These are phyloP conservation scores for Pseudoips prasinana DNA, from an alignment of 2,888 invertebrate species.

Conservation along the genomic window DNA sequence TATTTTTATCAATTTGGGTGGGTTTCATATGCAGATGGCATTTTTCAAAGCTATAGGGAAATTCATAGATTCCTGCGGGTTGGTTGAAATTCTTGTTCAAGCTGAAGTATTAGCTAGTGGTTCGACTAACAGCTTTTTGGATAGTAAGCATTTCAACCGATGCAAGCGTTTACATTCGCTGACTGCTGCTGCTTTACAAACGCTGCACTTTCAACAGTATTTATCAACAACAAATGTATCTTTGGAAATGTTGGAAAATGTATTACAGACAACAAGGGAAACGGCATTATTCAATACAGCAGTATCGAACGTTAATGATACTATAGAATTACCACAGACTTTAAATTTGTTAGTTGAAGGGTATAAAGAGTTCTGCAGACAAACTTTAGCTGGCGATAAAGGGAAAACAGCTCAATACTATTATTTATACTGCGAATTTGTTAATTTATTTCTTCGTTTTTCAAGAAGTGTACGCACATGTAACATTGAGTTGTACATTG, in stretches of 20 bases:
- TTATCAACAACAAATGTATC: constrained; percentile 20
- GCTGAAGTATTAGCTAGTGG: constrained; percentile 38
- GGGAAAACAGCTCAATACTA: constrained; percentile 25
- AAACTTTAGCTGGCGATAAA: constrained; percentile 16
- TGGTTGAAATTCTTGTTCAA: constrained; percentile 39
- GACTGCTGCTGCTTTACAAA: constrained; percentile 31
- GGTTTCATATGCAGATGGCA: constrained; percentile 39
- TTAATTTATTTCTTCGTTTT: constrained; percentile 15
- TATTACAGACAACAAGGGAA: neutral
- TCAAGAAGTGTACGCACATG: constrained; percentile 29
- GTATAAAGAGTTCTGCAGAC: too few relatives aligned
- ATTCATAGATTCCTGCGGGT: constrained; percentile 40
- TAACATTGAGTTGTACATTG: constrained; percentile 33
- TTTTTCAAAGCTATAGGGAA: constrained; percentile 45
- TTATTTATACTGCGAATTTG: constrained; percentile 13
- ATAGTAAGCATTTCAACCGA: constrained; percentile 46
- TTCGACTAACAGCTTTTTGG: constrained; percentile 39
- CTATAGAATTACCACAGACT: neutral
- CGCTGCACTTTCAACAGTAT: constrained; percentile 40
- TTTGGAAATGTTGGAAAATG: neutral
- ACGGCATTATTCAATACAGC: neutral
- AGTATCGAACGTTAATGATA: neutral
- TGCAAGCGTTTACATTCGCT: constrained; percentile 45
- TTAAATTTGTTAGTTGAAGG: too few relatives aligned
- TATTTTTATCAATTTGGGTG: constrained; percentile 37